Conservation (phyloP, 2,113 vertebrate species). For the Anguilla rostrata region DNA sequence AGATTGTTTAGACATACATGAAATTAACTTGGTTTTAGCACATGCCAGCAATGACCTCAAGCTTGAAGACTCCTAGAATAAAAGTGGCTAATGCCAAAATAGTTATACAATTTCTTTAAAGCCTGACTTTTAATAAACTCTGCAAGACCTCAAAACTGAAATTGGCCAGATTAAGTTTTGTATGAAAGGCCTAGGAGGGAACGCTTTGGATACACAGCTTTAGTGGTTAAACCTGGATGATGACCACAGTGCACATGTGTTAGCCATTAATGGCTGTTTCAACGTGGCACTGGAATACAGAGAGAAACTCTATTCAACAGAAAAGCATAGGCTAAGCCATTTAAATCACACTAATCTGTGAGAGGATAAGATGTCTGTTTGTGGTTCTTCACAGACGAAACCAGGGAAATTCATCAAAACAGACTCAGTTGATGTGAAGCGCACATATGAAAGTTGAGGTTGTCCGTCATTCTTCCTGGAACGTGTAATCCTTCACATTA, state of each 20-base stretch:
- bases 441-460: not conserved
- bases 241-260: conserved; percentile 19
- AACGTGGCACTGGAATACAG: conserved; percentile 26
- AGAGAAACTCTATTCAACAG: not conserved
- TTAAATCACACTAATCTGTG: not conserved
- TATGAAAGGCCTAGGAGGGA: not conserved
- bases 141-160: not conserved
- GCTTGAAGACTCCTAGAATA: no score
- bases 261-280: conserved; percentile 23
- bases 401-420: not conserved
- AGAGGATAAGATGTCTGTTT: not conserved
- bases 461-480: not conserved
- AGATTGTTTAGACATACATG: no score
- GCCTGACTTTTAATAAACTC: not conserved
- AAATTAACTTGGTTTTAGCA: no score
- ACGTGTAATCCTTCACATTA: not conserved
- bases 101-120: not conserved
- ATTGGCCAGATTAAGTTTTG: not conserved
- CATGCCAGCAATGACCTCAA: no score
- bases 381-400: not conserved
- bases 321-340: not conserved
- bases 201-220: not conserved
- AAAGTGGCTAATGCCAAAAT: not conserved
- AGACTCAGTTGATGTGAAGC: not conserved
- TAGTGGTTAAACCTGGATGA: not conserved